Base-by-base conservation (phyloP, 2,888 invertebrate species). In the Doris montereyensis region DNA sequence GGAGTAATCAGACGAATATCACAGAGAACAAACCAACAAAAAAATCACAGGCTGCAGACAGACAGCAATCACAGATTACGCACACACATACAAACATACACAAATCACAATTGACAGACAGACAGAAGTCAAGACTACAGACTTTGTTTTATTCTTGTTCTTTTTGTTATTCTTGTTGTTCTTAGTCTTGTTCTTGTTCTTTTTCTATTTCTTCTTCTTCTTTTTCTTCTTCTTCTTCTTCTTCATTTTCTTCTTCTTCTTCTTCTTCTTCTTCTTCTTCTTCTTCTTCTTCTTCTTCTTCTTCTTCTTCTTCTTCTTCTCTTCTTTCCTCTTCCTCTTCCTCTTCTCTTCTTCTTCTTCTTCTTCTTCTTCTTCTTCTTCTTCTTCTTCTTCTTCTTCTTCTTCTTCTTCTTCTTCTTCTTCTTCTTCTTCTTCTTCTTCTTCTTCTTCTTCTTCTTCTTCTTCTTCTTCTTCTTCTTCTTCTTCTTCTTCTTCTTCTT, bases 201-300 rank as follows among this genome's bases (percentile, higher is more conserved):
- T 88, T 28, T 24, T 88, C 3, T 84, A 86, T 4, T 86, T 86
- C 0, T 57, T 86, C 1, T 84, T 85, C 1, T 28, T 87, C 13
- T n/a, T 85, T 4, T 85, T 87, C 0, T 84, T 82, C 58, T 13
- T 84, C 5, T 76, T 84, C 32, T 87, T 86, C 4, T 83, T 82
- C 58, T 75, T 83, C 30, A 72, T 77, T 1, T 60, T 62, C 13
- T 78, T 84, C 17, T 62, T 80, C 0, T 57, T 84, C 1, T 5
- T 87, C 10, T 73, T 88, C 8, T 68, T 84, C n/a, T 26, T 82
- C n/a, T 77, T 87, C 28, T 79, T 83, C 10, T 89, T 87, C 84
- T 81, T 86, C 3, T 75, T 88, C 17, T 62, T 84, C 10, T 82
- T 81, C 71, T 87, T 88, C 77, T 72, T 81, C 2, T 5, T 85